A percentile compares a stretch with the other conserved stretches of the same genome.
Conservation (phyloP, 1,140 invertebrate genomes). For the Neodiprion pinetum region DNA sequence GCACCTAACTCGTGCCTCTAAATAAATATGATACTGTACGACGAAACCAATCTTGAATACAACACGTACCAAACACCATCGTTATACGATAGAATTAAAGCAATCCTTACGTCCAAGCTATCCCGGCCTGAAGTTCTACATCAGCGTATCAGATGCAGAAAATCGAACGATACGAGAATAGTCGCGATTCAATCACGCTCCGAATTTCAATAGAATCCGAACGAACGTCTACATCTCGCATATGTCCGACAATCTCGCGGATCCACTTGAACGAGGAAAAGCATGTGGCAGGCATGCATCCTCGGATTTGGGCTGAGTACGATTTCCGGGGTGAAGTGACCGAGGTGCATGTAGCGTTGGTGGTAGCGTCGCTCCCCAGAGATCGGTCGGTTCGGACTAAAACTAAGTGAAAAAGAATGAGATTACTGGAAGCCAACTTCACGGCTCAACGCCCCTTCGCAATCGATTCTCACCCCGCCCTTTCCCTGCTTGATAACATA, state of each 20-base stretch:
- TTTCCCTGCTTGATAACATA: background rate
- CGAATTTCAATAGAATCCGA: too few relatives aligned
- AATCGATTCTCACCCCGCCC: conserved; percentile 6
- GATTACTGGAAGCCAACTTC: conserved; percentile 50
- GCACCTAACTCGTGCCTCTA: background rate
- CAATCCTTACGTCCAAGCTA: too few relatives aligned
- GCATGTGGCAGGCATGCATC: background rate
- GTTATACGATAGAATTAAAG: too few relatives aligned
- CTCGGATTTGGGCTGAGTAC: background rate
- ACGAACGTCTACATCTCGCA: too few relatives aligned
- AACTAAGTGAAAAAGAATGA: conserved; percentile 50
- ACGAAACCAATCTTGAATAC: too few relatives aligned
- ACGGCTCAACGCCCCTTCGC: conserved; percentile 41
- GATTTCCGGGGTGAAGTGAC: conserved; percentile 2
- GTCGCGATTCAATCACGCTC: too few relatives aligned
- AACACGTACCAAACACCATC: too few relatives aligned
- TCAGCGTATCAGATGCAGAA: too few relatives aligned
- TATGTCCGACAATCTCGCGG: background rate
- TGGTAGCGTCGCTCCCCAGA: conserved; percentile 22
- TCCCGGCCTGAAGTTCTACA: too few relatives aligned
- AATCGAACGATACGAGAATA: too few relatives aligned
- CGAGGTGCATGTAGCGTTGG: background rate
- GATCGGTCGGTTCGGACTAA: conserved; percentile 20
- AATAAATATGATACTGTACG: background rate
- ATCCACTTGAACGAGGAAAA: background rate